Conservation (phyloP, 2,797 vertebrate genomes). For the Malurus splendens region DNA sequence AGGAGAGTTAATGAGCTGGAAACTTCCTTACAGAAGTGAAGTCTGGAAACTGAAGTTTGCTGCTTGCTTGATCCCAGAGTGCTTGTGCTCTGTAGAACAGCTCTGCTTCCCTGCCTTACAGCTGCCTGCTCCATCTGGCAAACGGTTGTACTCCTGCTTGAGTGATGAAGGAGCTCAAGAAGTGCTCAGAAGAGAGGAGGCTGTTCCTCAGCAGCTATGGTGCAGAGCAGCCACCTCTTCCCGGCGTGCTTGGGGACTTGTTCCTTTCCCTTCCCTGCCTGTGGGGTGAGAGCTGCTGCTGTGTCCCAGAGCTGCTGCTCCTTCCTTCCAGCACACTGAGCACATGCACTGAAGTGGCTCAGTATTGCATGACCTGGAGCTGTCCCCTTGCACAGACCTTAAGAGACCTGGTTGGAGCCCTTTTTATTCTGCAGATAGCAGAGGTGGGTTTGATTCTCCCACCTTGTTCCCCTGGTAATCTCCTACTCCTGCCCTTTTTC, state of each 20-base stretch:
- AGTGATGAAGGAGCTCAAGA: neutral
- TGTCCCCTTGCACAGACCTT: neutral
- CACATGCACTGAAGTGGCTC: neutral
- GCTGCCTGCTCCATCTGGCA: constrained; percentile 24
- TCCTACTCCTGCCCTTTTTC: neutral
- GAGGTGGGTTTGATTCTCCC: neutral
- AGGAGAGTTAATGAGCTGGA: constrained; percentile 5
- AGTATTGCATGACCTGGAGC: neutral
- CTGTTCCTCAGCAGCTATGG: neutral
- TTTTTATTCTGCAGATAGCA: neutral
- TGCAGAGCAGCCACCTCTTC: neutral
- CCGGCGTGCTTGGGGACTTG: neutral
- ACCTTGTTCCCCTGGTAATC: neutral
- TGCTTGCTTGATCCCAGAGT: neutral
- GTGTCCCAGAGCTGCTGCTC: neutral
- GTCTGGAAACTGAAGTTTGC: constrained; percentile 1
- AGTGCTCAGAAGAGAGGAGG: neutral
- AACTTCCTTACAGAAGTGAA: constrained; percentile 20
- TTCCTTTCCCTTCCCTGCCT: neutral
- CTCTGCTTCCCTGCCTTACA: neutral
- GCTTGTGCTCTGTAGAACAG: neutral
- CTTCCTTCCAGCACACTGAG: neutral
- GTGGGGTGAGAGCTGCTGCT: neutral
- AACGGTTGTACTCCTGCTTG: neutral
- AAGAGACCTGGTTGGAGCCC: neutral